Base-by-base conservation (phyloP, 2,113 vertebrate genomes). In the Pteruthius melanotis region DNA sequence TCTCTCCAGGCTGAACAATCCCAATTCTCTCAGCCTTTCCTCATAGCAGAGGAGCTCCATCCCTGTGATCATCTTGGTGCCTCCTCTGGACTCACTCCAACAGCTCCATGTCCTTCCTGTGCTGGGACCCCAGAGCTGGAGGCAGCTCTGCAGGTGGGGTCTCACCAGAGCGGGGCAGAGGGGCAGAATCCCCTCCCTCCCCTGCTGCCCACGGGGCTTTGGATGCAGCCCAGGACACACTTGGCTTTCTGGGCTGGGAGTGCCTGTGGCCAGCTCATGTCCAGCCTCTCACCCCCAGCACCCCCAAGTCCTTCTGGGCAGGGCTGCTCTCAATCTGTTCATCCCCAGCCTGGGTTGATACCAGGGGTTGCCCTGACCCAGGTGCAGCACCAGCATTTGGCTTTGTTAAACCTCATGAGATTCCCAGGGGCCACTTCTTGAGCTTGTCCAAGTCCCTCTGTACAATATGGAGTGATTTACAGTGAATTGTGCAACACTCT, bases 351-450 rank as follows among this genome's bases (percentile, higher is more conserved):
- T 33, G 28, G 4, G 42, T 1, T 65, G 40, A 20, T 16, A 47
- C 24, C 3, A 1, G 40, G 42, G n/a, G 4, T 8, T 65, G 23
- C 9, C 30, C 50, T 7, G 31, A 49, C 10, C 33, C 30, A 65
- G 60, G 17, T 5, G 35, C 31, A 75, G 52, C 30, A n/a, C 7
- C 60, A 30, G 30, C 10, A 47, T 17, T 2, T 53, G 47, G 27
- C 28, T 33, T 54, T 63, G 57, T 7, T 39, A 15, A 64, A 84
- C 57, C 15, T 39, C 5, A 1, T 23, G 23, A 2, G 1, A 4
- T 39, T 54, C 27, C 22, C 5, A 1, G 13, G 16, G 24, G 21
- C 6, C 16, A 30, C 52, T 49, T 7, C 35, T 76, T 0, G 0
- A 57, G 26, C 31, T 50, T 35, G 31, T 50, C 31, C 37, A 42